Conservation (phyloP, 2,888 invertebrate genomes). For the Meliscaeva auricollis region DNA sequence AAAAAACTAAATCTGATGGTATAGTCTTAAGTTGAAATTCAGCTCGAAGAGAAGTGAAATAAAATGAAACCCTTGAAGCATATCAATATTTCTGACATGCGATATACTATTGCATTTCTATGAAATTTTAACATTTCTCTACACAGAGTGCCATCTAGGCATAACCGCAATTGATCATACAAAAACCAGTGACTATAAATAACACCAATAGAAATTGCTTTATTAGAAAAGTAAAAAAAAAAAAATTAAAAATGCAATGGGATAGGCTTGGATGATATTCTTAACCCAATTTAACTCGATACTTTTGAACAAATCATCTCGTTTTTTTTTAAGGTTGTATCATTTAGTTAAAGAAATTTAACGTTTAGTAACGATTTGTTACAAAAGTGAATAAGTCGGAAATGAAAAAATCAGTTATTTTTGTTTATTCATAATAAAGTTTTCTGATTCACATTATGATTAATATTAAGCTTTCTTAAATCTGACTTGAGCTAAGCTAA, state of each 20-base stretch:
- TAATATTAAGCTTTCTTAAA: too few relatives aligned
- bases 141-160: constrained; percentile 21
- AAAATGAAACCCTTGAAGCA: constrained; percentile 35
- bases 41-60: neutral
- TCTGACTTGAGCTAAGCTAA: too few relatives aligned
- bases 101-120: constrained; percentile 15
- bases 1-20: neutral
- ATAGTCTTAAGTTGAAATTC: neutral
- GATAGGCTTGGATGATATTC: constrained; percentile 3
- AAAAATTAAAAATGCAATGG: neutral
- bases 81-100: constrained; percentile 35
- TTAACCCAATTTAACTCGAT: constrained; percentile 2
- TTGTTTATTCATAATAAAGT: too few relatives aligned
- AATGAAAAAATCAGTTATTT: too few relatives aligned
- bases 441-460: too few relatives aligned
- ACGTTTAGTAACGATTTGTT: too few relatives aligned
- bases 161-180: constrained; percentile 16
- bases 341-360: neutral
- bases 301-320: neutral
- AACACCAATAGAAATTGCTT: neutral
- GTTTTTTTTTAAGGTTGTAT: neutral
- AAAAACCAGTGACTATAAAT: neutral
- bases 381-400: too few relatives aligned
- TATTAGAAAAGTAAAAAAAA: neutral
- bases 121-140: neutral